Conservation (phyloP, 2,113 vertebrate species). For the Burhinus oedicnemus region DNA sequence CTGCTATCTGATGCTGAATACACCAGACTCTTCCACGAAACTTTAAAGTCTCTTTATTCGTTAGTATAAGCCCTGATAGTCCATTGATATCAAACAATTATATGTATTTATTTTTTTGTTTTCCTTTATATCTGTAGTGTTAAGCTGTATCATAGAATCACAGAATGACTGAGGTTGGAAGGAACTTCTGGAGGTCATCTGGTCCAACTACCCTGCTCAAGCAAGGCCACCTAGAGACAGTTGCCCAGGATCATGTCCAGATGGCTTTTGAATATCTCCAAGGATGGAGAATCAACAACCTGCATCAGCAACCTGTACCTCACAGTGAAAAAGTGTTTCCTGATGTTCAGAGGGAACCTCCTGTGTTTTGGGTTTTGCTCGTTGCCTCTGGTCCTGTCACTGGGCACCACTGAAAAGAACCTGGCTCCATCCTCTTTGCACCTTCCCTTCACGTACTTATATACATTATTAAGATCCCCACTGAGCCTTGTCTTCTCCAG, state of each 20-base stretch:
- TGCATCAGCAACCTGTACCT: background rate
- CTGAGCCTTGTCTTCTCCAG: background rate
- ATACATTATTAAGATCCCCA: background rate
- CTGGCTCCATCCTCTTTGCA: background rate
- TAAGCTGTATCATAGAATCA: background rate
- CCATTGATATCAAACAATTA: background rate
- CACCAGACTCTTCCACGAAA: background rate
- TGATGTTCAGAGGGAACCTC: background rate
- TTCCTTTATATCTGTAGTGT: background rate
- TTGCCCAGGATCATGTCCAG: background rate
- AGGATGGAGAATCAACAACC: background rate
- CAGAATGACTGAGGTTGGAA: background rate
- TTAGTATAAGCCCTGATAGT: background rate
- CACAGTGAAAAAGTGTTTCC: background rate
- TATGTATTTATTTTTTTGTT: background rate
- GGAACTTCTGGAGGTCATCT: background rate
- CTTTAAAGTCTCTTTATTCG: background rate
- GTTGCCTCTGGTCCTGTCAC: background rate
- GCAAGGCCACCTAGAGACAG: background rate
- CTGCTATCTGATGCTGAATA: background rate
- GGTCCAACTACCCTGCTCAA: background rate
- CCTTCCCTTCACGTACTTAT: background rate
- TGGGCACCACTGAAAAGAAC: background rate
- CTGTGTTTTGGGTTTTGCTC: background rate
- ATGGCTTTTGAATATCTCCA: background rate